Conservation (phyloP, 2,113 vertebrate genomes). For the Misgurnus anguillicaudatus region DNA sequence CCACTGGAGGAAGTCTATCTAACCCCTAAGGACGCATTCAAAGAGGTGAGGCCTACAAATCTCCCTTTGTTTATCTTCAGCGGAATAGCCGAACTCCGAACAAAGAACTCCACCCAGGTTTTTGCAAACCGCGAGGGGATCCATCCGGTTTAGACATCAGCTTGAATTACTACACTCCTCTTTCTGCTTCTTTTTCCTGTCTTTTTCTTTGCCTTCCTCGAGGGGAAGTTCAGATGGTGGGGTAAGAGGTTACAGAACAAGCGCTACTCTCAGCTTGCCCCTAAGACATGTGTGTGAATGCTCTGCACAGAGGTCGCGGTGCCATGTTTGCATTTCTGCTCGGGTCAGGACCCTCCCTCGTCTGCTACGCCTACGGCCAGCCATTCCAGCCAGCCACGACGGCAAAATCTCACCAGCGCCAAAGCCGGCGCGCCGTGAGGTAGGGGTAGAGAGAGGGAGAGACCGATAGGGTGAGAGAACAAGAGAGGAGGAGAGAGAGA, state of each 20-base stretch:
- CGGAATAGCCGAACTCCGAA: conserved; percentile 49
- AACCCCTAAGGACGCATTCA: conserved; percentile 44
- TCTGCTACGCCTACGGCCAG: conserved; percentile 69
- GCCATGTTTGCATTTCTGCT: conserved; percentile 74
- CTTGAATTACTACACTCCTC: conserved; percentile 59
- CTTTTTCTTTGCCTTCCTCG: conserved; percentile 62
- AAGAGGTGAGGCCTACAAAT: conserved; percentile 47
- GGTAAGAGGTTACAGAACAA: conserved; percentile 70
- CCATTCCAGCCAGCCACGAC: conserved; percentile 57
- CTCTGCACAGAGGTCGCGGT: conserved; percentile 67
- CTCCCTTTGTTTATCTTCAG: conserved; percentile 48
- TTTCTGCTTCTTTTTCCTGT: conserved; percentile 57
- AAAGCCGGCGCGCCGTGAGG: conserved; percentile 51
- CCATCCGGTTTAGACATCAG: conserved; percentile 54
- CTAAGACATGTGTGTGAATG: conserved; percentile 73
- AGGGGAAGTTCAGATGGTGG: conserved; percentile 68
- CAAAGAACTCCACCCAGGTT: conserved; percentile 54
- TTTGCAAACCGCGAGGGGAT: conserved; percentile 53
- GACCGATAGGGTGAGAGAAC: conserved; percentile 49
- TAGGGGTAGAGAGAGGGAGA: conserved; percentile 38
- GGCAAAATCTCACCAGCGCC: conserved; percentile 53
- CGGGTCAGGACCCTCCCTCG: conserved; percentile 68
- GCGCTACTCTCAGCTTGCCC: conserved; percentile 72
- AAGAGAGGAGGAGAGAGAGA: conserved; percentile 47
- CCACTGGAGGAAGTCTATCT: conserved; percentile 9